Conservation (phyloP, 2,888 invertebrate species). For the Nomada hirtipes region DNA sequence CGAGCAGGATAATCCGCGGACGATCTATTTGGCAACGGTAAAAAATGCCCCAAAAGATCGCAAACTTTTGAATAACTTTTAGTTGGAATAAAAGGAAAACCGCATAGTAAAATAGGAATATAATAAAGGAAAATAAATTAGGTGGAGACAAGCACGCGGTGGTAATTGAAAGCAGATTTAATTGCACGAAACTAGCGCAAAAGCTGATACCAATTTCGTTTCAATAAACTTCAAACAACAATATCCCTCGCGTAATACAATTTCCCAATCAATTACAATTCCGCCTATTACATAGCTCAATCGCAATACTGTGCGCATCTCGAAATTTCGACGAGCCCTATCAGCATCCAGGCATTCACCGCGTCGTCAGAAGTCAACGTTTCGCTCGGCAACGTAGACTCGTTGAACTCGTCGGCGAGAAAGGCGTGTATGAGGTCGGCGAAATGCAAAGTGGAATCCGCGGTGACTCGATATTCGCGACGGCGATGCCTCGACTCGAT, state of each 20-base stretch:
- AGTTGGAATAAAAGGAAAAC: not conserved
- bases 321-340: not conserved
- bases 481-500: slow-evolving; percentile 42
- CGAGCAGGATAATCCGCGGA: too few species aligned
- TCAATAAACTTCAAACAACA: not conserved
- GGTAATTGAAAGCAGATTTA: too few species aligned
- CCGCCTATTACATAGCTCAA: not conserved
- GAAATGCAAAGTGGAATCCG: slow-evolving; percentile 26
- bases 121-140: not conserved
- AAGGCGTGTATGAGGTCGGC: slow-evolving; percentile 24
- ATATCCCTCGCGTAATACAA: not conserved
- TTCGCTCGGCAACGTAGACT: not conserved
- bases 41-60: too few species aligned
- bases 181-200: too few species aligned
- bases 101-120: not conserved
- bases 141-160: too few species aligned
- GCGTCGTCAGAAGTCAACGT: not conserved
- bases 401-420: not conserved
- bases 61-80: not conserved
- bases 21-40: too few species aligned
- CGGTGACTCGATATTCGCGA: slow-evolving; percentile 29
- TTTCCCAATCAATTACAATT: not conserved
- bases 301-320: too few species aligned
- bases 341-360: not conserved
- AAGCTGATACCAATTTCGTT: too few species aligned